phyloP scores from a whole-genome alignment of 2,113 vertebrate genomes.

The Oryzias celebensis region DNA sequence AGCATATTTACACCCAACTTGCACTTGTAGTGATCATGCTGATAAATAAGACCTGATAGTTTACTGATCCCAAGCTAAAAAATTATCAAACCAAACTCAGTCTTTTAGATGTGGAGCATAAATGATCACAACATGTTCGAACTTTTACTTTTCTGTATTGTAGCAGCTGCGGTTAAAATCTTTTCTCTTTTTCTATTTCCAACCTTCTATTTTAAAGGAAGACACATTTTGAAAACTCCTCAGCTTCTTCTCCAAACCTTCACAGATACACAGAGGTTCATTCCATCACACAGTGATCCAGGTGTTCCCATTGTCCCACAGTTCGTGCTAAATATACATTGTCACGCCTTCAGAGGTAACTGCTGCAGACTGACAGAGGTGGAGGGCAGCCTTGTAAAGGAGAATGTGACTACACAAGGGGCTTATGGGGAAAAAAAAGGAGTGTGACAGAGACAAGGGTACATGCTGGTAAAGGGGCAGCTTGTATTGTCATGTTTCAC shows the following conservation, averaged over 20 bases:
- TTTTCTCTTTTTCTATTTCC: slow-evolving; percentile 14
- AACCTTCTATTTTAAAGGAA: slow-evolving; percentile 23
- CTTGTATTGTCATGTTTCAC: slow-evolving; percentile 43
- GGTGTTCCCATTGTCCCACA: slow-evolving; percentile 14
- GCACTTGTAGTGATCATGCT: slow-evolving; percentile 34
- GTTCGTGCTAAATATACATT: slow-evolving; percentile 38
- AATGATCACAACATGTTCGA: slow-evolving; percentile 6
- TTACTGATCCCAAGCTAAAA: slow-evolving; percentile 11
- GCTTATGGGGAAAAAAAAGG: slow-evolving; percentile 25
- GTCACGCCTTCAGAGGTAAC: slow-evolving; percentile 26
- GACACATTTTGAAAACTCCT: slow-evolving; percentile 41
- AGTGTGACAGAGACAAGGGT: slow-evolving; percentile 18
- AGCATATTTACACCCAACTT: slow-evolving; percentile 45
- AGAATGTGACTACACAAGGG: slow-evolving; percentile 17
- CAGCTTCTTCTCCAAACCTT: slow-evolving; percentile 37
- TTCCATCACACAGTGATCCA: slow-evolving; percentile 22
- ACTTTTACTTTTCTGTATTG: slow-evolving; percentile 11
- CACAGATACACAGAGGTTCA: neutral
- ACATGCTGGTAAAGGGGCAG: slow-evolving; percentile 27
- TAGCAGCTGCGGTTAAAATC: slow-evolving; percentile 19
- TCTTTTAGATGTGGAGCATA: slow-evolving; percentile 2
- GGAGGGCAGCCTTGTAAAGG: slow-evolving; percentile 23
- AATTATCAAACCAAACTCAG: slow-evolving; percentile 17
- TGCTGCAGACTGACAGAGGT: slow-evolving; percentile 22
- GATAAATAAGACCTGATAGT: slow-evolving; percentile 18